These are phyloP conservation scores for Mastomys coucha DNA, from an alignment of 2,113 vertebrate species.

Conservation along the genomic window DNA sequence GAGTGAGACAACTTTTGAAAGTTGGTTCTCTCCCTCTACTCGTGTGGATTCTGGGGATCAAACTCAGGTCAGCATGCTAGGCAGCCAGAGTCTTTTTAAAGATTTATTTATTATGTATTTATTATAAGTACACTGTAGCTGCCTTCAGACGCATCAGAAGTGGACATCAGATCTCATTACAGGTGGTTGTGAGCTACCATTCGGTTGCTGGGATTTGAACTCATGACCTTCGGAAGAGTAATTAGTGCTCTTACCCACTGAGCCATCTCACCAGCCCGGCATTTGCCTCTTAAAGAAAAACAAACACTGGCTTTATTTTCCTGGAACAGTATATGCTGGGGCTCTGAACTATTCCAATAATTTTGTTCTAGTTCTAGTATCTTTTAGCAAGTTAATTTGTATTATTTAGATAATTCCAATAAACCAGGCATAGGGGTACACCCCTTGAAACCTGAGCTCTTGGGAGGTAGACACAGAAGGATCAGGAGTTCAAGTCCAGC, in stretches of 20 bases:
- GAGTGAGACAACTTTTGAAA: neutral
- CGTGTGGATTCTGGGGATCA: neutral
- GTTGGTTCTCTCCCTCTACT: neutral
- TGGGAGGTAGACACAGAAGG: neutral
- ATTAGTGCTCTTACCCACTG: no score
- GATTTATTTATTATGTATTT: no score
- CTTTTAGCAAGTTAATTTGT: neutral
- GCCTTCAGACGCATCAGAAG: no score
- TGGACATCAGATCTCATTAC: no score
- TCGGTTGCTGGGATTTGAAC: no score
- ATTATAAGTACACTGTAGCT: no score
- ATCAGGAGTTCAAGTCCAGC: neutral
- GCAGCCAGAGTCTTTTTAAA: neutral
- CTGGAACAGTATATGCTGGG: neutral
- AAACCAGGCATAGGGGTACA: neutral
- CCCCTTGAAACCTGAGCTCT: neutral
- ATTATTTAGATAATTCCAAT: neutral
- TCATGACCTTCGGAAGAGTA: no score
- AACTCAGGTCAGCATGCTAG: neutral
- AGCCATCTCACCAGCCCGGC: no score
- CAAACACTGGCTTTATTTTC: neutral
- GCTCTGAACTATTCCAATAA: neutral
- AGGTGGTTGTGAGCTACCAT: no score
- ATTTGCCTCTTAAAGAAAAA: neutral
- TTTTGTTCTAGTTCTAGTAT: neutral